phyloP scores from a whole-genome alignment of 92 coral and sea anemone species.

The Meandrina meandrites region DNA sequence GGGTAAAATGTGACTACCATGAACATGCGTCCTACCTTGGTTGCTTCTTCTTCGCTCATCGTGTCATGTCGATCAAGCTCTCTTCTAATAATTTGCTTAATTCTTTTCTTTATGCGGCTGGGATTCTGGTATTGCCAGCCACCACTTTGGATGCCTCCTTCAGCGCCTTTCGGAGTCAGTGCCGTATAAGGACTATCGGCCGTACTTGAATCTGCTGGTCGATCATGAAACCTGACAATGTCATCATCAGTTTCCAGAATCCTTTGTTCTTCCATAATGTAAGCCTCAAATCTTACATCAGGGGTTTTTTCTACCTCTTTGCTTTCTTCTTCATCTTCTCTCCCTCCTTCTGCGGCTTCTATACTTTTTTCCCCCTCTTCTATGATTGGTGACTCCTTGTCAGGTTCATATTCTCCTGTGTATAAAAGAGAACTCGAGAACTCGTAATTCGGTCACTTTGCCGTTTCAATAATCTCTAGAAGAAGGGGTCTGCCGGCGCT shows the following conservation, averaged over 20 bases:
- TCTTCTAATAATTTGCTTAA: constrained; percentile 40
- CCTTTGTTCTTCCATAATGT: constrained; percentile 54
- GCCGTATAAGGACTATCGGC: constrained; percentile 2
- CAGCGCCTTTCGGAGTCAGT: background rate
- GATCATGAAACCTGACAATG: background rate
- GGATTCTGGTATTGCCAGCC: constrained; percentile 60
- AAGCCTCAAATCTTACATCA: constrained; percentile 41
- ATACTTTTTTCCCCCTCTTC: background rate
- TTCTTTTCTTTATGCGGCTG: constrained; percentile 29
- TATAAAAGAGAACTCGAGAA: background rate
- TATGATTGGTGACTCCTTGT: no score
- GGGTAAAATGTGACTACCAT: background rate
- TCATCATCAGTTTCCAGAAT: constrained; percentile 53
- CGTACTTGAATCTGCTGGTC: background rate
- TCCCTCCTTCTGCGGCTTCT: background rate
- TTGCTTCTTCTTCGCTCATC: constrained; percentile 55
- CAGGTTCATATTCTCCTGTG: background rate
- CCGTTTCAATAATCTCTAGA: no score
- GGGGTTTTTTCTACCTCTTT: background rate
- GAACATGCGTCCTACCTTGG: background rate
- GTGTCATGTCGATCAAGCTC: constrained; percentile 45
- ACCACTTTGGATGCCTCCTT: constrained; percentile 1
- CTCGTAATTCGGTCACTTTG: background rate
- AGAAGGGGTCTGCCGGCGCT: no score
- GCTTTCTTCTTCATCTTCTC: constrained; percentile 6